Evolutionary conservation across 2,797 vertebrate genomes (phyloP), one percentile per base, ranked within the genome.

Genomic region (Telmatherina bonti): DNA sequence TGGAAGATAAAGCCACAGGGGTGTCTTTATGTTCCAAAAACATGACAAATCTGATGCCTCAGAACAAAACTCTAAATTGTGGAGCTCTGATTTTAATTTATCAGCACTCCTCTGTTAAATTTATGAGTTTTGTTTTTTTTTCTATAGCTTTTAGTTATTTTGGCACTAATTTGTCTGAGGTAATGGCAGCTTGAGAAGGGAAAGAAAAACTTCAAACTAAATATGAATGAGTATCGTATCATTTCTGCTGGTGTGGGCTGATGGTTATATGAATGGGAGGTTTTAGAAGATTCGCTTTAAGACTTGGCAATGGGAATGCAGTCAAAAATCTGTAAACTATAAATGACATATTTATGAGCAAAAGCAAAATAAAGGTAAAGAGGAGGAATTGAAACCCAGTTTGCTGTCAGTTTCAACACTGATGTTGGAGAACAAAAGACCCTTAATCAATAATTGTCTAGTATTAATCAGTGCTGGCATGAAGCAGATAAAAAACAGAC

Each of bases 41-140:
- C 20, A 16, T 7, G 18, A 65, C 4, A 47, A 62, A 54, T 22
- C 22, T 9, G 24, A 67, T 5, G 2, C 1, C 4, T 9, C 30
- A 53, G 29, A 38, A 16, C 2, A 57, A n/a, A 45, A 4, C 38
- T 73, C 33, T 45, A 49, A 45, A 54, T 57, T 45, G 8, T 15
- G 54, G 33, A 26, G 30, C 33, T 57, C 5, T 62, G 27, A 62
- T 35, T 77, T 33, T 7, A 63, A 82, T 62, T 71, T 4, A 9
- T 64, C 33, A 65, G 22, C 38, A n/a, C n/a, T n/a, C n/a, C n/a
- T n/a, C n/a, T n/a, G n/a, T n/a, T n/a, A n/a, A n/a, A n/a, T n/a
- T n/a, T n/a, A n/a, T n/a, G n/a, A n/a, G n/a, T n/a, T n/a, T n/a
- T n/a, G n/a, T n/a, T n/a, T n/a, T n/a, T n/a, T n/a, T n/a, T n/a